These are phyloP conservation scores for Pangasius sanitwongsei DNA, from an alignment of 2,797 vertebrate species.

Conservation along the genomic window DNA sequence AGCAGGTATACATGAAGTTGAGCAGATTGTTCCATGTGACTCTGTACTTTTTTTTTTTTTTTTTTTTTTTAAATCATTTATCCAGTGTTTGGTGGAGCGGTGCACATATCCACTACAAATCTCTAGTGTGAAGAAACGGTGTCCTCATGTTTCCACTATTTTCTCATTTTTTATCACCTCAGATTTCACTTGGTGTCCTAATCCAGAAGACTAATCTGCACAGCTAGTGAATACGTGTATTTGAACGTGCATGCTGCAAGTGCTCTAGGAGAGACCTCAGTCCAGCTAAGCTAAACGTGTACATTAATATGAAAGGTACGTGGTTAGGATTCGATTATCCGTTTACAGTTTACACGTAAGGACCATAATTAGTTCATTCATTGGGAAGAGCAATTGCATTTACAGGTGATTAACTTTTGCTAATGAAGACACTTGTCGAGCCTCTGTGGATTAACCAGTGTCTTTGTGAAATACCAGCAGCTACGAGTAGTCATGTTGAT, in stretches of 20 bases:
- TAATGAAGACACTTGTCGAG: neutral
- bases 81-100: constrained; percentile 43
- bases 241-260: constrained; percentile 37
- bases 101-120: constrained; percentile 20
- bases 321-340: constrained; percentile 9
- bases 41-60: constrained; percentile 33
- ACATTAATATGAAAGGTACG: constrained; percentile 6
- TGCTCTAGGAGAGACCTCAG: constrained; percentile 25
- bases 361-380: neutral
- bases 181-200: constrained; percentile 16
- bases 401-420: neutral
- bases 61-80: constrained; percentile 33
- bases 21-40: constrained; percentile 37
- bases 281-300: constrained; percentile 31
- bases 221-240: constrained; percentile 16
- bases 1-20: constrained; percentile 57
- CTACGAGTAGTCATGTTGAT: neutral
- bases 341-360: constrained; percentile 18
- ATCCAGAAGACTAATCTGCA: constrained; percentile 19
- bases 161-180: constrained; percentile 1
- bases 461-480: constrained; percentile 7
- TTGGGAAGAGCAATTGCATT: neutral
- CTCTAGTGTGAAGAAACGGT: constrained; percentile 11
- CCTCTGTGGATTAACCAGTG: constrained; percentile 1
- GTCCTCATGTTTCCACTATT: constrained; percentile 5